A percentile compares a stretch with the other conserved stretches of the same genome.
These are phyloP conservation scores for Morpho achilles DNA, from an alignment of 2,888 invertebrate species.

Conservation along the genomic window DNA sequence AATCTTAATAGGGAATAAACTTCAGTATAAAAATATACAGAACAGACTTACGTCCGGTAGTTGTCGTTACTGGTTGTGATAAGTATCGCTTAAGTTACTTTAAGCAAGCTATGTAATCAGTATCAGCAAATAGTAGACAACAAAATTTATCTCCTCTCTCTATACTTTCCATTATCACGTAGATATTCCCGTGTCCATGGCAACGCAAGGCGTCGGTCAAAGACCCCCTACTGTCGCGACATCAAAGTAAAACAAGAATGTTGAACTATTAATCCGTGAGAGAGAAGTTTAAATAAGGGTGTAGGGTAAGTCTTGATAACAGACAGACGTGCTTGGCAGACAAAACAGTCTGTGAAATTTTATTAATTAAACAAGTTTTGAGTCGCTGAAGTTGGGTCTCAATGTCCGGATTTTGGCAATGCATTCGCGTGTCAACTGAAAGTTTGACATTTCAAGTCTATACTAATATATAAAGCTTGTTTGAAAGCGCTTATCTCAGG, in stretches of 20 bases:
- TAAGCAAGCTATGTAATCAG: neutral
- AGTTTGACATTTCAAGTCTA: slow-evolving; percentile 1
- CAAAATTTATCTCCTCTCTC: slow-evolving; percentile 10
- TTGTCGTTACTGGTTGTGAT: no score
- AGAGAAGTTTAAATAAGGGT: slow-evolving; percentile 50
- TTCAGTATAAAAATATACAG: no score
- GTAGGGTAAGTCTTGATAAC: slow-evolving; percentile 34
- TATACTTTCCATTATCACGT: slow-evolving; percentile 32
- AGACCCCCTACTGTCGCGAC: slow-evolving; percentile 65
- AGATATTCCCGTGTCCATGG: slow-evolving; percentile 59
- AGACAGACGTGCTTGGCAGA: slow-evolving; percentile 14
- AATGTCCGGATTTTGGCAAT: slow-evolving; percentile 34
- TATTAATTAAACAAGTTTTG: slow-evolving; percentile 46
- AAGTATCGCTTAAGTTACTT: no score
- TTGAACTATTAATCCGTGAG: slow-evolving; percentile 51
- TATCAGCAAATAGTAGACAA: neutral
- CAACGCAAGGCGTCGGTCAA: slow-evolving; percentile 66
- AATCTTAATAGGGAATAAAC: no score
- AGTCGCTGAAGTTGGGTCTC: slow-evolving; percentile 43
- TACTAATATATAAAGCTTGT: no score
- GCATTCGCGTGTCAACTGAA: slow-evolving; percentile 26
- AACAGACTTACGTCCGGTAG: no score
- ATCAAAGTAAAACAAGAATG: slow-evolving; percentile 61
- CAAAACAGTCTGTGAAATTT: slow-evolving; percentile 36
- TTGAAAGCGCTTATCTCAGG: no score